Conservation (phyloP, 2,888 invertebrate species). For the Pherbina coryleti region DNA sequence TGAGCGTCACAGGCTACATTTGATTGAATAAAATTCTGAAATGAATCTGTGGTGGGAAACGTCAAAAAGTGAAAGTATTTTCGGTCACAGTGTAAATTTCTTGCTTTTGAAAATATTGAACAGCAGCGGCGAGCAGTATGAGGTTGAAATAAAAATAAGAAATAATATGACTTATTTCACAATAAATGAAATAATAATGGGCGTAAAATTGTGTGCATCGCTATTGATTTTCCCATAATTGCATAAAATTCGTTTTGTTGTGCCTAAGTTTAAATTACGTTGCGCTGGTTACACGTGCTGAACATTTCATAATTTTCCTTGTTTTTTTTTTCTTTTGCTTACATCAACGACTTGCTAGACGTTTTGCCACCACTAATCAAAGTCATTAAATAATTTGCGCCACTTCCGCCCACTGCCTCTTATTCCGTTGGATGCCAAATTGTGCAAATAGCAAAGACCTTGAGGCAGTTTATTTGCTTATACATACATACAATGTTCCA, state of each 20-base stretch:
- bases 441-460: background rate
- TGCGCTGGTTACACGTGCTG: too few relatives aligned
- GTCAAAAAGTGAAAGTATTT: slow-evolving; percentile 6
- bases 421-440: too few relatives aligned
- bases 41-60: slow-evolving; percentile 25
- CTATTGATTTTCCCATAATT: too few relatives aligned
- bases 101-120: slow-evolving; percentile 21
- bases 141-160: background rate
- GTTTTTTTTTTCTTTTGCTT: too few relatives aligned
- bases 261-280: too few relatives aligned
- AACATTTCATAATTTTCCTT: too few relatives aligned
- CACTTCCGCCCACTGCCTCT: background rate
- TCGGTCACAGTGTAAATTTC: background rate
- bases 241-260: too few relatives aligned
- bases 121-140: slow-evolving; percentile 17
- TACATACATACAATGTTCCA: too few relatives aligned
- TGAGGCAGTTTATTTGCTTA: background rate
- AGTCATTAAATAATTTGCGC: background rate
- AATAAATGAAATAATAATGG: background rate
- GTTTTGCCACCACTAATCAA: background rate
- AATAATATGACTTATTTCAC: background rate
- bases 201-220: too few relatives aligned
- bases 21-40: background rate
- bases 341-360: too few relatives aligned
- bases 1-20: background rate